These are phyloP conservation scores for Paguma larvata DNA, from an alignment of 2,797 vertebrate genomes.

Conservation along the genomic window DNA sequence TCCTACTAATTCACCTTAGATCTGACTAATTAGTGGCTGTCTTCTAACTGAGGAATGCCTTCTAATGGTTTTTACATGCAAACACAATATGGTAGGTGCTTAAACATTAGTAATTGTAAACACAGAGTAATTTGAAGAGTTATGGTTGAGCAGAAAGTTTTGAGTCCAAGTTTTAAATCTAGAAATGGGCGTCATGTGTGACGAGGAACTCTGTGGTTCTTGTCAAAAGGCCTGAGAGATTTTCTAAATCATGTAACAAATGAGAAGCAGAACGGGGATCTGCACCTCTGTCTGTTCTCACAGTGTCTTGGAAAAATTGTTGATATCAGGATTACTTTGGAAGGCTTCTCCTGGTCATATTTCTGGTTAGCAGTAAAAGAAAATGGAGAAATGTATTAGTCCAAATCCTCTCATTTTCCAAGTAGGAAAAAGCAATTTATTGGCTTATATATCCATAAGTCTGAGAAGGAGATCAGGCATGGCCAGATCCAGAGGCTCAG, in stretches of 20 bases:
- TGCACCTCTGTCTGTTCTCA: neutral
- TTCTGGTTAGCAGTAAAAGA: neutral
- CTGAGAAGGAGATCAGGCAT: neutral
- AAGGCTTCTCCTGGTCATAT: neutral
- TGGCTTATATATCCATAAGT: neutral
- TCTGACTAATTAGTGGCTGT: neutral
- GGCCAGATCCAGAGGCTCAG: neutral
- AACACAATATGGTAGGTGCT: neutral
- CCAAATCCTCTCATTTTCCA: slow-evolving; percentile 3
- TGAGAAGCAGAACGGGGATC: neutral
- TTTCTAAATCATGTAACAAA: neutral
- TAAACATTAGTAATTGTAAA: slow-evolving; percentile 49
- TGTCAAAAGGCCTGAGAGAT: neutral
- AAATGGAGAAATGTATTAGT: slow-evolving; percentile 10
- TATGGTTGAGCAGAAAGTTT: slow-evolving; percentile 23
- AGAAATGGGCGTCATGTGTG: slow-evolving; percentile 2
- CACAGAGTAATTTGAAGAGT: neutral
- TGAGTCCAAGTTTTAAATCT: slow-evolving; percentile 11
- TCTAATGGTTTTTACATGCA: slow-evolving; percentile 20
- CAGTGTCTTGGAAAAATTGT: neutral
- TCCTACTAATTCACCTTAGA: neutral
- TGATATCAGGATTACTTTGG: neutral
- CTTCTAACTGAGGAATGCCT: slow-evolving; percentile 17
- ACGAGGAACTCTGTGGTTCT: neutral
- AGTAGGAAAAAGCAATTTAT: neutral